A percentile compares a stretch with the other conserved stretches of the same genome.
phyloP scores from a whole-genome alignment of 2,797 vertebrate species.

The Podarcis lilfordi region DNA sequence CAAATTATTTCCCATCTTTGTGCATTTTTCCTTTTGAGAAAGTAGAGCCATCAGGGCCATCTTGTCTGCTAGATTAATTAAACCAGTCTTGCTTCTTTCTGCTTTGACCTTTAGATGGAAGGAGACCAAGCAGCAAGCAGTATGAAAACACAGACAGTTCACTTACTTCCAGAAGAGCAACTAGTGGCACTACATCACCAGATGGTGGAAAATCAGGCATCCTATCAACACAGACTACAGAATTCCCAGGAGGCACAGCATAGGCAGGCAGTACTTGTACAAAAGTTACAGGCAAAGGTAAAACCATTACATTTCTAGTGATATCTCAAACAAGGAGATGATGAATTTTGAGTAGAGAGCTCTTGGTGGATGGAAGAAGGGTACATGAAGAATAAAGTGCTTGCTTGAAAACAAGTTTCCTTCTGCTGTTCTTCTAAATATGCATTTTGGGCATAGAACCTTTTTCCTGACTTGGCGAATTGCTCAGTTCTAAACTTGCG shows the following conservation, averaged over 20 bases:
- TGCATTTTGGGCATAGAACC: neutral
- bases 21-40: neutral
- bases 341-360: neutral
- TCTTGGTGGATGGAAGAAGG: neutral
- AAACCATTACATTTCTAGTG: constrained; percentile 8
- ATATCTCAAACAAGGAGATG: neutral
- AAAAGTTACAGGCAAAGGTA: constrained; percentile 90
- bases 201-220: constrained; percentile 60
- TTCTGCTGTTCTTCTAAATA: neutral
- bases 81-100: neutral
- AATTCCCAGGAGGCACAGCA: constrained; percentile 86
- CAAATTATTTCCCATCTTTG: neutral
- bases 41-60: neutral
- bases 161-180: constrained; percentile 63
- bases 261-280: constrained; percentile 85
- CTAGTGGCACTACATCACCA: constrained; percentile 66
- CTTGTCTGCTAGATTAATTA: neutral
- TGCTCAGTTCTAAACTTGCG: neutral
- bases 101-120: constrained; percentile 58
- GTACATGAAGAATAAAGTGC: neutral
- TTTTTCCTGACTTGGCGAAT: neutral
- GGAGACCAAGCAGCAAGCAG: constrained; percentile 20
- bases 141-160: constrained; percentile 58
- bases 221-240: constrained; percentile 76
- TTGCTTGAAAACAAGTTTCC: neutral